phyloP scores from a whole-genome alignment of 2,113 vertebrate species.

The Holacanthus passer region DNA sequence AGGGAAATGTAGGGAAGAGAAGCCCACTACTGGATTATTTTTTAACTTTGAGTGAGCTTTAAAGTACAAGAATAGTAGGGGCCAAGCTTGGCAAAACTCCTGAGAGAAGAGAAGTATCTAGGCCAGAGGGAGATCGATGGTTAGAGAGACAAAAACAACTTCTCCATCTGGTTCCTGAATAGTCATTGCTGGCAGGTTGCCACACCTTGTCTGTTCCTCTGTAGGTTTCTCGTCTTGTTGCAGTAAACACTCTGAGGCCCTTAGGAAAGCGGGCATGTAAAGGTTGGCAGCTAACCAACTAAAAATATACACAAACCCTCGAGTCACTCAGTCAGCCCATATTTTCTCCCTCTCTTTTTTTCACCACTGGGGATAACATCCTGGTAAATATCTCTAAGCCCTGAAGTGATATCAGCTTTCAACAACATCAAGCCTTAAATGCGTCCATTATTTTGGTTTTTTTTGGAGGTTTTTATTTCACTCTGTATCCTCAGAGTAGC shows the following conservation, averaged over 20 bases:
- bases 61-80: conserved; percentile 42
- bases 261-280: conserved; percentile 65
- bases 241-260: conserved; percentile 58
- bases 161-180: conserved; percentile 69
- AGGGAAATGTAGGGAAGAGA: conserved; percentile 20
- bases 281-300: conserved; percentile 53
- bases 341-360: conserved; percentile 1
- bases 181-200: conserved; percentile 63
- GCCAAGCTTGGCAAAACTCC: conserved; percentile 44
- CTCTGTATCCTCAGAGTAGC: no score
- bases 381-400: conserved; percentile 48
- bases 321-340: conserved; percentile 36
- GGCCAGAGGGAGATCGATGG: conserved; percentile 56
- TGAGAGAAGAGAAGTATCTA: conserved; percentile 47
- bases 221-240: conserved; percentile 62
- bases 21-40: background rate
- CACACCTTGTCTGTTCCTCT: conserved; percentile 57
- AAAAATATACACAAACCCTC: conserved; percentile 63
- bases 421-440: background rate
- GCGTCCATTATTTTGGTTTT: no score
- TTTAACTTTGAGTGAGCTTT: conserved; percentile 38
- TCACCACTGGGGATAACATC: conserved; percentile 10
- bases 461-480: no score
- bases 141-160: conserved; percentile 57
- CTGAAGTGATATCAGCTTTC: conserved; percentile 34